A percentile compares a stretch with the other conserved stretches of the same genome.
Evolutionary conservation across 2,113 vertebrate species (phyloP).

Genomic region (Petaurus breviceps): DNA sequence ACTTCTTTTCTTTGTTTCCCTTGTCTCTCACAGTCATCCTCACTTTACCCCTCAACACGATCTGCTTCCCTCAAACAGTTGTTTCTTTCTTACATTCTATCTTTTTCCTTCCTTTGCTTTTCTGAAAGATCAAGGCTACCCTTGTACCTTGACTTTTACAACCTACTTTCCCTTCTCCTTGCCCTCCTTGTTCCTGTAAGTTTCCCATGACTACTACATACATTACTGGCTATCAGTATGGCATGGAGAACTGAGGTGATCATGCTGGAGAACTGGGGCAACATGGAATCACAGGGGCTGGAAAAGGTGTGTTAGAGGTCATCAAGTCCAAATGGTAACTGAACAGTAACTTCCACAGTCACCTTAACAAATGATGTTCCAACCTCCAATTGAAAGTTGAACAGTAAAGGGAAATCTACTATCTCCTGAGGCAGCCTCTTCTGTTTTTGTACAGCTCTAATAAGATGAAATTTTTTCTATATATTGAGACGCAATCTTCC

Average conservation of each 20-base stretch:
- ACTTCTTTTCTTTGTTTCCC: background rate
- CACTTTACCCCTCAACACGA: background rate
- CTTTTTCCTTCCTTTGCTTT: background rate
- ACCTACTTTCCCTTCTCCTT: background rate
- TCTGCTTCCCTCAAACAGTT: background rate
- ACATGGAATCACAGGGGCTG: background rate
- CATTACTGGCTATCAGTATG: background rate
- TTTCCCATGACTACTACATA: too few relatives aligned
- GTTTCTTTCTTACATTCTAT: background rate
- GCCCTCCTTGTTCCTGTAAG: background rate
- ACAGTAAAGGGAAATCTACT: background rate
- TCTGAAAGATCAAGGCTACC: background rate
- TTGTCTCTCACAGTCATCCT: background rate
- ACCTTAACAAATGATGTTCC: background rate
- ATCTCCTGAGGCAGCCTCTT: background rate
- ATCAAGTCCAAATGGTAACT: background rate
- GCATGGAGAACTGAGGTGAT: background rate
- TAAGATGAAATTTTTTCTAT: background rate
- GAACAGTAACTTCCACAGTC: background rate
- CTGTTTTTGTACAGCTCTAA: background rate
- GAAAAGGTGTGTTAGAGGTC: background rate
- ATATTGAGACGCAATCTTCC: background rate
- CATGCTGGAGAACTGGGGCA: background rate
- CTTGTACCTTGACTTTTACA: background rate
- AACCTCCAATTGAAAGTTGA: background rate